A percentile compares a stretch with the other conserved stretches of the same genome.
phyloP scores from a whole-genome alignment of 2,113 vertebrate species.

The Rissa tridactyla region DNA sequence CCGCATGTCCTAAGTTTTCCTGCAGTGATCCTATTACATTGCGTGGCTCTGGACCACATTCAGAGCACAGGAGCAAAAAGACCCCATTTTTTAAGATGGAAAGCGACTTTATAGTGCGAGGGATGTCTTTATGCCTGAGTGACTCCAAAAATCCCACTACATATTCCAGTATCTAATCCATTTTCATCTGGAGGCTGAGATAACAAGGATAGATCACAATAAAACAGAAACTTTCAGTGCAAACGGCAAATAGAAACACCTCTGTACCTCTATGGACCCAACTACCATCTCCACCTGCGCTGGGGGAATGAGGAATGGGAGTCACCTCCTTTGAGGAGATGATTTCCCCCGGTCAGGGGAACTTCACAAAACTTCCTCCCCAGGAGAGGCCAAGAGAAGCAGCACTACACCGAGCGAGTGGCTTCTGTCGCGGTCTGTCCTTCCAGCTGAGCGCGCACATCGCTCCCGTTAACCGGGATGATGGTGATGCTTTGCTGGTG shows the following conservation, averaged over 20 bases:
- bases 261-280: neutral
- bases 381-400: neutral
- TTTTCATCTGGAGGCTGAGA: neutral
- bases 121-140: neutral
- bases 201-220: neutral
- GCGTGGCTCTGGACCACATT: neutral
- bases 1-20: fast-evolving
- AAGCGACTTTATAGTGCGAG: neutral
- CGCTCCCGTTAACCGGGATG: fast-evolving
- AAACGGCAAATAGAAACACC: neutral
- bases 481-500: neutral
- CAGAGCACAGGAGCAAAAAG: neutral
- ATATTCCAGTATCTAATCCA: neutral
- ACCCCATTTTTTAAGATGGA: neutral
- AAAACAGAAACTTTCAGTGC: neutral
- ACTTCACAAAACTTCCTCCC: neutral
- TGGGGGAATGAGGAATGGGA: neutral
- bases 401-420: fast-evolving
- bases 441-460: neutral
- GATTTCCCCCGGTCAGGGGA: neutral
- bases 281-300: neutral
- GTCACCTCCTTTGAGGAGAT: neutral
- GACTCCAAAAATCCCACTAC: neutral
- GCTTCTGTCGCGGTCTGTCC: fast-evolving
- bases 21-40: neutral